Evolutionary conservation across 2,888 invertebrate genomes (phyloP), one percentile per base, ranked within the genome.

Genomic region (Stenichneumon culpator): DNA sequence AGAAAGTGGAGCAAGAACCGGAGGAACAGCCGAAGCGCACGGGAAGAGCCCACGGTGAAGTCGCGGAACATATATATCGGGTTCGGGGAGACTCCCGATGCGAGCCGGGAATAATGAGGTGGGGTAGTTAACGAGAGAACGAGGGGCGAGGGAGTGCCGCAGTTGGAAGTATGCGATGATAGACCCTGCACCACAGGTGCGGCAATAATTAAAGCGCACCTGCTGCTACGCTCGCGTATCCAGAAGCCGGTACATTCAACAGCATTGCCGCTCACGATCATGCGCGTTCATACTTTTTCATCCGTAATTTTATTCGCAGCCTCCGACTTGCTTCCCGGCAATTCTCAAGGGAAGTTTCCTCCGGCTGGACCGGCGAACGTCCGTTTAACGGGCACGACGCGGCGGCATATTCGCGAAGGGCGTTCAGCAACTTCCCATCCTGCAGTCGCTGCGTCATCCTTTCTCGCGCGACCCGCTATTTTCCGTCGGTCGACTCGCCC

Each of bases 41-140:
- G 32, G 60, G 28, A 63, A 63, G 67, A 52, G 19, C 1, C n/a
- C 19, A 22, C 19, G 39, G 39, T 39, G 22, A 22, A 60, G 25
- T 44, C 57, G 52, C 39, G 39, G 19, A n/a, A 57, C 7, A 4
- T 25, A 52, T 57, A 60, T 73, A 73, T 73, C 57, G 72, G 54
- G n/a, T 32, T 28, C 25, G 72, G 54, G 32, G 52, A 14, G 79
- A 19, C 57, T 79, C 79, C 57, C 75, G 83, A 88, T 84, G 60
- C 83, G 87, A 83, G 77, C 69, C 74, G 78, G 78, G 85, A 84
- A 88, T 88, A 87, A 87, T 86, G 87, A 88, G 86, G 82, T 4
- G 44, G 82, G 86, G 84, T 83, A 87, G 86, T 87, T 87, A 88
- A 87, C 85, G 79, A 86, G 81, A 75, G 54, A 11, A 74, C 68